Evolutionary conservation across 2,797 vertebrate genomes (phyloP), one percentile per base, ranked within the genome.

Genomic region (Argentina silus): DNA sequence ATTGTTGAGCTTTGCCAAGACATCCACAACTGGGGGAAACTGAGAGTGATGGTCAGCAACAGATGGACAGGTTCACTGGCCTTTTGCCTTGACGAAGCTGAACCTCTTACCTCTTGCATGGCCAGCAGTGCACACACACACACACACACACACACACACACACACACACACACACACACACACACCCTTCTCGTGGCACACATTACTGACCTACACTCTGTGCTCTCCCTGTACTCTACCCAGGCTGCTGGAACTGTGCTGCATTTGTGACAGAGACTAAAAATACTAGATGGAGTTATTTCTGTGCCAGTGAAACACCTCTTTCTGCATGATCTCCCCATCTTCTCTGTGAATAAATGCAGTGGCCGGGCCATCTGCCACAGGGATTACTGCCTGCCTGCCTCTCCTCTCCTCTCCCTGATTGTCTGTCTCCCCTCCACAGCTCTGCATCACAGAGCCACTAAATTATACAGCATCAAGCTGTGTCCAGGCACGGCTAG

Each of bases 281-380:
- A 55, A 60, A 27, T 36, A 36, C 21, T 17, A 19, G 12, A 23
- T 19, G 63, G 10, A 27, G 44, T 67, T 14, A 12, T 51, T 51
- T 50, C 64, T 15, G 64, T 14, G 11, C 10, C 19, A 15, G 21
- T 67, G 5, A 51, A 51, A n/a, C 47, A 51, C 21, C 72, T 19
- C 48, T 17, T 21, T 76, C 59, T 51, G 56, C 56, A 63, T 21
- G 50, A 57, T 51, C 42, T 10, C 43, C 42, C 66, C n/a, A 0
- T 67, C 6, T 7, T 55, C 15, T 10, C 68, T 11, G 45, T 50
- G 11, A 66, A 45, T 48, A 9, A 50, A 43, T 66, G 48, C 72
- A 72, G 47, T 50, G 47, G 75, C 21, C 7, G 19, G 51, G 50
- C 81, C 76, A 82, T 83, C 80, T 79, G 76, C 66, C 36, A 7